phyloP scores from a whole-genome alignment of 2,797 vertebrate genomes.

The Sternarchorhynchus goeldii region DNA sequence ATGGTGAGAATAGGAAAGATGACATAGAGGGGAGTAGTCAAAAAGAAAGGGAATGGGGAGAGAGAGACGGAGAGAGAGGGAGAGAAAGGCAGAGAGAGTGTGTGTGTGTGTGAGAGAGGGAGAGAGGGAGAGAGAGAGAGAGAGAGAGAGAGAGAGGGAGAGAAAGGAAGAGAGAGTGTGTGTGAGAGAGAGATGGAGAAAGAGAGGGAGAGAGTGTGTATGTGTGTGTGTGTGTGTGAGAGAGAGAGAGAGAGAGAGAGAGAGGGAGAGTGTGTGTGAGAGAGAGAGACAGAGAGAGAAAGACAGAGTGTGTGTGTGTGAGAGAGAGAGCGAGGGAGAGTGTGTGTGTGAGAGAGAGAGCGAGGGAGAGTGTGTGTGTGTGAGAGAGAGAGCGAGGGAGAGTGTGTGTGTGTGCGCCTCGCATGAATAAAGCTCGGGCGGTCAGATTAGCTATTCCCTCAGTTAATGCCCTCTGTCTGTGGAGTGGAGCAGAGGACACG shows the following conservation, averaged over 20 bases:
- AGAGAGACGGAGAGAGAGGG: background rate
- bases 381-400: slow-evolving; percentile 29
- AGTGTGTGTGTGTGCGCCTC: slow-evolving; percentile 23
- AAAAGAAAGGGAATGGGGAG: background rate
- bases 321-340: background rate
- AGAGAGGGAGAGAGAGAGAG: slow-evolving; percentile 56
- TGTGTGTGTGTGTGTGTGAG: slow-evolving; percentile 24
- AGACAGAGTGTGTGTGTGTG: background rate
- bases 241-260: slow-evolving; percentile 30
- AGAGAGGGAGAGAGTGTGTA: too few species aligned
- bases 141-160: slow-evolving; percentile 40
- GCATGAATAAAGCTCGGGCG: slow-evolving; percentile 54
- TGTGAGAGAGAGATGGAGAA: slow-evolving; percentile 19
- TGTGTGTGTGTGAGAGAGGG: slow-evolving; percentile 31
- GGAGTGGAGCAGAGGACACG: slow-evolving; percentile 71
- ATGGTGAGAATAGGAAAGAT: too few species aligned
- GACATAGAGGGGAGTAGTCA: background rate
- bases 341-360: slow-evolving; percentile 32
- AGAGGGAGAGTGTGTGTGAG: slow-evolving; percentile 43
- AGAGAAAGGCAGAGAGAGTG: background rate
- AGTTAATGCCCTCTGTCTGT: slow-evolving; percentile 64
- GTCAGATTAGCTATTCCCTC: slow-evolving; percentile 66
- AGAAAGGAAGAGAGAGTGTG: slow-evolving; percentile 44
- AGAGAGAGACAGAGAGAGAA: background rate
- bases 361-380: slow-evolving; percentile 49